Percentiles rank a stretch among this genome's conserved stretches.
Evolutionary conservation across 2,113 vertebrate species (phyloP).

Genomic region (Hassar affinis): DNA sequence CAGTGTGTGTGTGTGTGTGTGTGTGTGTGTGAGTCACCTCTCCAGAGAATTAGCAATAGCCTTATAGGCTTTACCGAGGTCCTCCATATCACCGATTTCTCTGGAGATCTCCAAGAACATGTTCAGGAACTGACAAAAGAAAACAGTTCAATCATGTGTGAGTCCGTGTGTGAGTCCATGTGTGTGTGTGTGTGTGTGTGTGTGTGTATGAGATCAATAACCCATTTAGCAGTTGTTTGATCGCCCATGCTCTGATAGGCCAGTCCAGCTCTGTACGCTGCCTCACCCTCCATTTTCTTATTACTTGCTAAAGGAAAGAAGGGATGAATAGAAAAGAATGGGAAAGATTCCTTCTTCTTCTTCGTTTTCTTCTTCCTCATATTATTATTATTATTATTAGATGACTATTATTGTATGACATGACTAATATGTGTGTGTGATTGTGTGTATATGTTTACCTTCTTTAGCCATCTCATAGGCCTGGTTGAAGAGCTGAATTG

Average conservation of each 20-base stretch:
- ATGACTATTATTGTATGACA: no score
- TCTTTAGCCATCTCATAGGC: constrained; percentile 77
- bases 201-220: constrained; percentile 59
- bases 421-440: neutral
- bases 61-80: constrained; percentile 57
- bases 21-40: constrained; percentile 51
- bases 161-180: neutral
- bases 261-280: constrained; percentile 75
- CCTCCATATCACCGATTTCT: constrained; percentile 47
- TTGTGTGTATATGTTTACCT: constrained; percentile 71
- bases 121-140: constrained; percentile 59
- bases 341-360: no score
- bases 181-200: neutral
- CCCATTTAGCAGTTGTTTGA: constrained; percentile 67
- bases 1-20: neutral
- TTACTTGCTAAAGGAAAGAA: constrained; percentile 63
- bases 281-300: constrained; percentile 72
- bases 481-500: constrained; percentile 77
- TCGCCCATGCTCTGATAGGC: constrained; percentile 72
- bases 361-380: no score
- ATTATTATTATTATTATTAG: no score
- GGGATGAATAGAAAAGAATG: neutral
- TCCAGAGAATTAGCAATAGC: constrained; percentile 60
- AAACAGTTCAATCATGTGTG: neutral
- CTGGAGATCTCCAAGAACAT: constrained; percentile 53